Conservation (phyloP, 2,113 vertebrate species). For the Aplodontia rufa region DNA sequence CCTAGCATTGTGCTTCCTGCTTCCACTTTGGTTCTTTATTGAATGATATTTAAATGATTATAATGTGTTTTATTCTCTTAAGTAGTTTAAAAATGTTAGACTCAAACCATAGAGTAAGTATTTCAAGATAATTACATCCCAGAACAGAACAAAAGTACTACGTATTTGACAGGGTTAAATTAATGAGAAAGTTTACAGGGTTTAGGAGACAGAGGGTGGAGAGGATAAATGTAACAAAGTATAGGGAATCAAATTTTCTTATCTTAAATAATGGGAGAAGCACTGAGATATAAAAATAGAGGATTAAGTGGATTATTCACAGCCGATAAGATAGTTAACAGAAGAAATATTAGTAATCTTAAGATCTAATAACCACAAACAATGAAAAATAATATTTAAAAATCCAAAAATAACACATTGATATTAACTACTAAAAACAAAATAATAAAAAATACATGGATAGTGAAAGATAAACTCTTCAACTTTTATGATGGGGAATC, state of each 20-base stretch:
- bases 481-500: neutral
- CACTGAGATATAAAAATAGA: neutral
- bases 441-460: neutral
- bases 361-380: constrained; percentile 6
- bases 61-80: neutral
- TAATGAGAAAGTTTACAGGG: constrained; percentile 2
- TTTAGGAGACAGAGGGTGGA: neutral
- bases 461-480: neutral
- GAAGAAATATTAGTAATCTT: neutral
- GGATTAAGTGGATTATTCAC: neutral
- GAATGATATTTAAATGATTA: neutral
- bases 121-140: neutral
- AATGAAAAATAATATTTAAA: neutral
- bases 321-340: neutral
- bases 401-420: neutral
- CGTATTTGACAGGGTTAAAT: constrained; percentile 15
- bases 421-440: neutral
- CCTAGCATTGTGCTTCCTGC: neutral
- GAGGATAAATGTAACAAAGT: neutral
- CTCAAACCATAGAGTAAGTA: neutral
- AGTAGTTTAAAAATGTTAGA: constrained; percentile 1
- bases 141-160: neutral
- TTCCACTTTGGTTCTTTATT: neutral
- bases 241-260: neutral
- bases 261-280: constrained; percentile 25